These are phyloP conservation scores for Eclectus roratus DNA, from an alignment of 2,113 vertebrate genomes.

Conservation along the genomic window DNA sequence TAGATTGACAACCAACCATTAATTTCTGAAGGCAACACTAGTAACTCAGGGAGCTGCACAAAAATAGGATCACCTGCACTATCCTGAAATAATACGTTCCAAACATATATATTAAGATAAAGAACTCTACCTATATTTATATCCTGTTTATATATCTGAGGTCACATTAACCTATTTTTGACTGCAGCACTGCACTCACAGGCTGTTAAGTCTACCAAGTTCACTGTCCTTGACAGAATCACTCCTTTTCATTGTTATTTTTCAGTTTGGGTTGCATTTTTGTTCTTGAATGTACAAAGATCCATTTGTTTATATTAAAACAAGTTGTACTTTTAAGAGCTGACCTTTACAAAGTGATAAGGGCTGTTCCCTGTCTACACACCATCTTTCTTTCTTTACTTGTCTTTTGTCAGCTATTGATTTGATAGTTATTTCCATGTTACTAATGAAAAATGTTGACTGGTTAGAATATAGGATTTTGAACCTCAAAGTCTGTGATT, in stretches of 20 bases:
- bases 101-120: not conserved
- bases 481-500: not conserved
- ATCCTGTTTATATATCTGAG: not conserved
- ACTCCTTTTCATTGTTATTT: not conserved
- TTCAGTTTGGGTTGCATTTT: not conserved
- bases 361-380: not conserved
- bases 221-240: not conserved
- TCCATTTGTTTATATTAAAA: not conserved
- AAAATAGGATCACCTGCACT: not conserved
- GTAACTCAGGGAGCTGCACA: not conserved
- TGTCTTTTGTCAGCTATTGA: not conserved
- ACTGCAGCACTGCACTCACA: not conserved
- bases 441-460: not conserved
- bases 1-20: not conserved
- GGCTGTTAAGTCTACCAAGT: not conserved
- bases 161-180: not conserved
- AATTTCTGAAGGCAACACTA: not conserved
- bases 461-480: not conserved
- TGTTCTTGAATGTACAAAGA: not conserved
- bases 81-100: not conserved
- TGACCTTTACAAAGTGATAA: not conserved
- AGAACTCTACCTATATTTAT: not conserved
- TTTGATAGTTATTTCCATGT: not conserved
- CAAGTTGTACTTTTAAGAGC: not conserved
- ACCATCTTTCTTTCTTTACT: not conserved